Evolutionary conservation across 2,797 vertebrate species (phyloP), one percentile per base, ranked within the genome.

Genomic region (Gorsachius magnificus): DNA sequence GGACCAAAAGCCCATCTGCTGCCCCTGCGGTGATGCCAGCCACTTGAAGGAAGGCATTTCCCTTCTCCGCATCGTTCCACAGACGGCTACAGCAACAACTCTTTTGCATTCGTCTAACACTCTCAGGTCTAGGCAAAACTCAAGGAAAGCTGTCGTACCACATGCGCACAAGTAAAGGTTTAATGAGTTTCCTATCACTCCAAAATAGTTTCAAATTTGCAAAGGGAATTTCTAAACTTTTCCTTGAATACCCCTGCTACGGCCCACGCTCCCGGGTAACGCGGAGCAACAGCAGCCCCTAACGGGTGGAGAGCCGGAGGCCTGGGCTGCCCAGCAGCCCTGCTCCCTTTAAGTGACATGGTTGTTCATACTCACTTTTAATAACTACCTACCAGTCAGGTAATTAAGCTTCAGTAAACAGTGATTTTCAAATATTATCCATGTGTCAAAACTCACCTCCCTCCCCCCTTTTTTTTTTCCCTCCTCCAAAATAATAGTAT

Each of bases 221-320:
- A 13, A 75, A 63, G 13, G 7, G 17, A 43, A 53, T 56, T 91
- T 90, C 45, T 45, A 41, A 69, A 43, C 16, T 60, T 60, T 36
- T 17, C 50, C 46, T n/a, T 6, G 16, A 35, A 21, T 14, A 14
- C 6, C 29, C 53, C 22, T 3, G 5, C 8, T 21, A 8, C 13
- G 75, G 74, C 54, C 35, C 25, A 4, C 0, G 2, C 33, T 35
- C 4, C 11, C 0, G 0, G 28, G 28, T 26, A 35, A 50, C 29
- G 71, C 66, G 35, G 50, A 82, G 68, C 58, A 71, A 26, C 13
- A 65, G 91, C 89, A 89, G 60, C 90, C 68, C 17, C 87, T 81
- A 31, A 56, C 1, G 24, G 54, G n/a, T 7, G 1, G 50, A 10
- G 19, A 69, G 25, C 38, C 3, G 4, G 50, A 29, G n/a, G 24